These are phyloP conservation scores for Lophius piscatorius DNA, from an alignment of 2,113 vertebrate species.

Conservation along the genomic window DNA sequence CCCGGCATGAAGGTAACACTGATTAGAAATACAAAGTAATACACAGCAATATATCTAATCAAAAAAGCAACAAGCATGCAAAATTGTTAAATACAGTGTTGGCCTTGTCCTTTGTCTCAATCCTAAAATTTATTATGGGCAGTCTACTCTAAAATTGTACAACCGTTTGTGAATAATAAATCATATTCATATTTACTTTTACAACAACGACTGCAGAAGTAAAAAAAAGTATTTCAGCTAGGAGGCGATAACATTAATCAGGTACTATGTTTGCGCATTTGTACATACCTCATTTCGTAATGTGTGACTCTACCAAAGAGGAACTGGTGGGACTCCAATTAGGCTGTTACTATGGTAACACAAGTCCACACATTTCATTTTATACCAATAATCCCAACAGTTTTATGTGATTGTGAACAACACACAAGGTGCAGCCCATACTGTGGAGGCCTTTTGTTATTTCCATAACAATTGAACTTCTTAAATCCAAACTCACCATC, in stretches of 20 bases:
- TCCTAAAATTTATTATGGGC: too few relatives aligned
- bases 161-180: too few relatives aligned
- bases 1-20: slow-evolving; percentile 35
- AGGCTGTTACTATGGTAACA: slow-evolving; percentile 51
- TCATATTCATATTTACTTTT: too few relatives aligned
- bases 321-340: slow-evolving; percentile 16
- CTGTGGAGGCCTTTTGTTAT: slow-evolving; percentile 3
- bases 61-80: slow-evolving; percentile 1
- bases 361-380: slow-evolving; percentile 23
- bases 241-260: slow-evolving; percentile 30
- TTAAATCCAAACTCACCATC: slow-evolving; percentile 22
- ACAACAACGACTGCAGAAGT: too few relatives aligned
- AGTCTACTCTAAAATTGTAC: too few relatives aligned
- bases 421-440: background rate
- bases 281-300: slow-evolving; percentile 38
- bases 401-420: slow-evolving; percentile 17
- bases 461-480: slow-evolving; percentile 32
- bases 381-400: slow-evolving; percentile 31
- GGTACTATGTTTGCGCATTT: slow-evolving; percentile 41
- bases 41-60: background rate
- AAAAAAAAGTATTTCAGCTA: slow-evolving; percentile 7
- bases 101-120: too few relatives aligned
- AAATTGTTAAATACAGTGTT: slow-evolving; percentile 16
- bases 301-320: slow-evolving; percentile 21
- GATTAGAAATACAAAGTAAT: slow-evolving; percentile 19